Percentiles rank a stretch among this genome's conserved stretches.
These are phyloP conservation scores for roundworm (Caenorhabditis elegans) DNA, from an alignment of 1,140 invertebrate species.

Conservation along the genomic window WBcel235 BX284605.5:14984501-14985000, in stretches of 20 bases:
- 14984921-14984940: not conserved
- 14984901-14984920: not conserved
- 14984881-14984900: conserved; percentile 4
- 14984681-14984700: no score
- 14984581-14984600: no score
- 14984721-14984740: conserved; percentile 10
- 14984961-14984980: not conserved
- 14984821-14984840: not conserved
- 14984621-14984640: no score
- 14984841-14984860: not conserved
- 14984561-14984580: no score
- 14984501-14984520: no score
- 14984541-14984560: no score
- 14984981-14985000: not conserved
- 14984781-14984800: not conserved
- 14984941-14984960: not conserved
- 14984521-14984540: no score
- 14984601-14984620: no score
- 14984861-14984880: not conserved
- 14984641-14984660: no score
- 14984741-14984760: not conserved
- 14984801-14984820: not conserved
- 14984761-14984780: not conserved
- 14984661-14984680: no score
- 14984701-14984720: no score